Evolutionary conservation across 2,113 vertebrate species (phyloP), one percentile per base, ranked within the genome.

Genomic region (Sminthopsis crassicaudata): DNA sequence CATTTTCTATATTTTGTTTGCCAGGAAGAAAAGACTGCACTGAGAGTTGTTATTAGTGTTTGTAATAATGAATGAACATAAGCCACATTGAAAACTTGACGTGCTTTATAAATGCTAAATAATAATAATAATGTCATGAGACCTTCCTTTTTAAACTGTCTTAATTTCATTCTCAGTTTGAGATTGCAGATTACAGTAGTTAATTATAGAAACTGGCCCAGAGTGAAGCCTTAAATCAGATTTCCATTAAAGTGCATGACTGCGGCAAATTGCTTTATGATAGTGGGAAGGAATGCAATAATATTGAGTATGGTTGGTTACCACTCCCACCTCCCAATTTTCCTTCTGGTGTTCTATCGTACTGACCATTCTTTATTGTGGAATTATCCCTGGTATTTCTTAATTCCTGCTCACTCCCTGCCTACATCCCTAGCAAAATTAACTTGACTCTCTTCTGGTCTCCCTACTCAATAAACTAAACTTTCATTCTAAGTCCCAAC

Each of bases 141-240:
- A 90, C 93, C 96, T 97, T 97, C 95, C 91, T 97, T 96, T 97
- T 94, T 95, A 95, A 89, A 96, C 92, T 94, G 27, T 96, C 96
- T 97, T 95, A 91, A 97, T 96, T 95, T 97, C 93, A 92, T 22
- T 96, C 96, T 50, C 96, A 95, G 94, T 91, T 91, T 97, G 97
- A 96, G 97, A 94, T 96, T 95, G 94, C 96, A 93, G 95, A 91
- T 97, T 96, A 50, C 54, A 55, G 96, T 96, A 96, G 93, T 94
- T 95, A 96, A 97, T 98, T 97, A 98, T 95, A 98, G 96, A 92
- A 4, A 97, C 96, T 91, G 92, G 95, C 96, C 96, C 95, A 95
- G 92, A 94, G 90, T 96, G 93, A 96, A 95, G 57, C 23, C 27
- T 48, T 92, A 95, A 97, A 96, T 97, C 95, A 96, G 93, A 96